Evolutionary conservation across 2,888 invertebrate species (phyloP).

Genomic region (Yponomeuta malinellus): DNA sequence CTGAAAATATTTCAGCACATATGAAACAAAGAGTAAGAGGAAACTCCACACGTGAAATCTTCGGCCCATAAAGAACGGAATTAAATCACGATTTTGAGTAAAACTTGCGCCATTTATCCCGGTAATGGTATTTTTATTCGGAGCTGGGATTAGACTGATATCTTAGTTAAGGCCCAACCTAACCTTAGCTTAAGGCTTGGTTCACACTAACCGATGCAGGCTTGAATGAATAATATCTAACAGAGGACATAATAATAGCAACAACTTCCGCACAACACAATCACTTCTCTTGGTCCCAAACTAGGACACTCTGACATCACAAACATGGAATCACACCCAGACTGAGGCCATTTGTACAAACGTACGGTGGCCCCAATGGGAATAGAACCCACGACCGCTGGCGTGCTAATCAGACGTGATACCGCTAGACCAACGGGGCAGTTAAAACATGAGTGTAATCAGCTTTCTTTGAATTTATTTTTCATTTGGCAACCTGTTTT

Average conservation of each 20-base stretch:
- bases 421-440: too few relatives aligned
- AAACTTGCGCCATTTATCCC: conserved; percentile 1
- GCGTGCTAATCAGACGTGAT: too few relatives aligned
- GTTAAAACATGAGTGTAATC: too few relatives aligned
- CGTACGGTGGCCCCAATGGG: too few relatives aligned
- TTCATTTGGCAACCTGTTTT: too few relatives aligned
- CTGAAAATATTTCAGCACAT: not conserved
- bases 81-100: not conserved
- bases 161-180: not conserved
- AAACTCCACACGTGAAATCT: not conserved
- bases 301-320: too few relatives aligned
- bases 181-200: not conserved
- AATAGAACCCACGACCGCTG: too few relatives aligned
- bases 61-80: not conserved
- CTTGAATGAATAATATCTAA: not conserved
- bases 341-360: too few relatives aligned
- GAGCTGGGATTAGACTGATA: not conserved
- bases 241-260: not conserved
- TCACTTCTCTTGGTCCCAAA: too few relatives aligned
- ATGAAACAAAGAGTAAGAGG: not conserved
- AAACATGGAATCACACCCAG: too few relatives aligned
- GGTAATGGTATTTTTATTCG: conserved; percentile 3
- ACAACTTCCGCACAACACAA: too few relatives aligned
- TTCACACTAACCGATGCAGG: not conserved
- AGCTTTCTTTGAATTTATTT: too few relatives aligned